These are phyloP conservation scores for Epizoanthus scotinus DNA, from an alignment of 92 coral and sea anemone genomes.

Conservation along the genomic window DNA sequence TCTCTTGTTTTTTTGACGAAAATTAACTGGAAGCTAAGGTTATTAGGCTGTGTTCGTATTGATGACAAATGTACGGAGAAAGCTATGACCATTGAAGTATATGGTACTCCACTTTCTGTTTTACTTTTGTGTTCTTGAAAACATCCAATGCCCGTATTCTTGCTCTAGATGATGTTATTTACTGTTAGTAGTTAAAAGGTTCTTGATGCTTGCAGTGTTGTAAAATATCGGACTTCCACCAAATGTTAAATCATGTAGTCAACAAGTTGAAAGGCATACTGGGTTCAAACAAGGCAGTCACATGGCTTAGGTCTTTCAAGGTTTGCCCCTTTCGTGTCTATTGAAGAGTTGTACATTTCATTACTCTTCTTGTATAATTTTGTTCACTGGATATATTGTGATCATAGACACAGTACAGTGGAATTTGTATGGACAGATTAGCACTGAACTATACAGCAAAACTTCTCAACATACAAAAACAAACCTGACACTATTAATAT, in stretches of 20 bases:
- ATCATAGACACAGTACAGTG: too few relatives aligned
- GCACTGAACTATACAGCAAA: too few relatives aligned
- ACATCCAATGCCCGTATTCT: slow-evolving; percentile 10
- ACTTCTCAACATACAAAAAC: too few relatives aligned
- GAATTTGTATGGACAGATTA: too few relatives aligned
- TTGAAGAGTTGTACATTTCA: slow-evolving; percentile 6
- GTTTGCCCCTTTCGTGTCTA: background rate
- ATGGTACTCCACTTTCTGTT: background rate
- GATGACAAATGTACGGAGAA: too few relatives aligned
- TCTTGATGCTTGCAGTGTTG: too few relatives aligned
- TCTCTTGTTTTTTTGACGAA: background rate
- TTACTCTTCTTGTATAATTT: background rate
- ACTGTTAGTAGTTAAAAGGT: too few relatives aligned
- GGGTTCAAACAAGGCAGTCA: slow-evolving; percentile 3
- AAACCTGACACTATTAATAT: too few relatives aligned
- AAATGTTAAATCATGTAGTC: background rate
- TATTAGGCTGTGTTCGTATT: background rate
- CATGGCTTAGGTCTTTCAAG: background rate
- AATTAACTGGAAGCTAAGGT: background rate
- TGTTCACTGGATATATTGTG: background rate
- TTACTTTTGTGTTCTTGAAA: background rate
- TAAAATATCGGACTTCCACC: too few relatives aligned
- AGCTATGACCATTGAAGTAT: background rate
- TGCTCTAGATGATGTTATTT: background rate
- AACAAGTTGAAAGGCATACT: background rate